phyloP scores from a whole-genome alignment of 2,888 invertebrate species.

The Muschampia plurimacula region DNA sequence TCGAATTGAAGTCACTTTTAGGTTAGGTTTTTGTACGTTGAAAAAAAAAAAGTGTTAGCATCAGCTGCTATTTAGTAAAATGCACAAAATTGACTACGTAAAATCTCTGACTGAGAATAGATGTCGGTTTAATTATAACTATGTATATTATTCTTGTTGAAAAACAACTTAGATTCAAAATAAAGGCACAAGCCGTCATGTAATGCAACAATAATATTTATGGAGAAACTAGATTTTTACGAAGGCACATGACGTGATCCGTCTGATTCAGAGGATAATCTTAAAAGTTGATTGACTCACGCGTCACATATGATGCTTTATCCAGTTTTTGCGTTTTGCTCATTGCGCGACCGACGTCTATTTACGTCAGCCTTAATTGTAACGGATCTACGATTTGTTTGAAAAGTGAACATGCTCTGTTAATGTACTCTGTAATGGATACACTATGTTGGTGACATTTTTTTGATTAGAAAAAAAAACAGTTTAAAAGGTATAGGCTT shows the following conservation, averaged over 20 bases:
- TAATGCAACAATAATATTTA: slow-evolving; percentile 14
- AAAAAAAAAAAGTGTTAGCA: neutral
- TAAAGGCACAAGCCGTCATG: neutral
- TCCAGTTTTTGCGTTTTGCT: slow-evolving; percentile 12
- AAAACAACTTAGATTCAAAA: neutral
- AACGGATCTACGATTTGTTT: neutral
- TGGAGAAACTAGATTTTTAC: neutral
- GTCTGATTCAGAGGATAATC: slow-evolving; percentile 8
- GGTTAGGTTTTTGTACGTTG: neutral
- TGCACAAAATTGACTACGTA: neutral
- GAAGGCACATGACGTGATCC: slow-evolving; percentile 9
- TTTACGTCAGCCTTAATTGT: slow-evolving; percentile 18
- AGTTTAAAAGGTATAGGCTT: neutral
- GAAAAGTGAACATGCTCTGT: slow-evolving; percentile 7
- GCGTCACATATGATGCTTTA: slow-evolving; percentile 11
- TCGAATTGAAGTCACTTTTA: neutral
- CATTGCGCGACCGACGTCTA: slow-evolving; percentile 11
- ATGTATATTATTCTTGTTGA: neutral
- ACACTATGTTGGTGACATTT: neutral
- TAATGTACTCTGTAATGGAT: neutral
- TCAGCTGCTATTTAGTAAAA: neutral
- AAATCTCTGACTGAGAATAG: too few relatives aligned
- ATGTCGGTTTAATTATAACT: neutral
- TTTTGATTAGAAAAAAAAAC: neutral
- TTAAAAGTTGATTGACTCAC: slow-evolving; percentile 16